A percentile compares a stretch with the other conserved stretches of the same genome.
Evolutionary conservation across 2,888 invertebrate species (phyloP).

Genomic region (Nasonia oneida): DNA sequence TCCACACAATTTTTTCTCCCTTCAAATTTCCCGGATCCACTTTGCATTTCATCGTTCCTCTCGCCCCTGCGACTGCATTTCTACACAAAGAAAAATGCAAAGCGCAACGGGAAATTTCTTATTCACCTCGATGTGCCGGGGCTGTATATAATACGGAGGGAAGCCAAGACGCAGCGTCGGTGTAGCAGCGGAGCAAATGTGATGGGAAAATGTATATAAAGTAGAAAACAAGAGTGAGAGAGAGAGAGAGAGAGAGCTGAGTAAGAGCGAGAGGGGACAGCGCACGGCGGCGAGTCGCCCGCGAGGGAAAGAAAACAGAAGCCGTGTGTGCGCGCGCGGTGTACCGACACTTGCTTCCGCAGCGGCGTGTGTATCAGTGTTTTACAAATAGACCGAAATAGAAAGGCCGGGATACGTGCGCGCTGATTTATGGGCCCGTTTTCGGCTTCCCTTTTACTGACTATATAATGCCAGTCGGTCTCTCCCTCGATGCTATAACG

Average conservation of each 20-base stretch:
- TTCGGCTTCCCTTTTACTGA: background rate
- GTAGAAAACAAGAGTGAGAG: slow-evolving; percentile 5
- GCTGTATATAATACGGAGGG: background rate
- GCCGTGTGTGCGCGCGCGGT: background rate
- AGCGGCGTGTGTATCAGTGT: slow-evolving; percentile 47
- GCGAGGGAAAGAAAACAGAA: background rate
- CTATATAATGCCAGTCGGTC: background rate
- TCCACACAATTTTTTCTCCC: background rate
- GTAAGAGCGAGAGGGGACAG: background rate
- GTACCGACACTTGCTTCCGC: slow-evolving; percentile 22
- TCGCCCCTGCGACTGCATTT: background rate
- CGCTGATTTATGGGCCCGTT: slow-evolving; percentile 56
- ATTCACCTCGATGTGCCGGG: slow-evolving; percentile 17
- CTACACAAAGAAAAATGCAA: slow-evolving; percentile 20
- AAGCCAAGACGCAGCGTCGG: background rate
- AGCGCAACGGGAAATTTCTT: slow-evolving; percentile 23
- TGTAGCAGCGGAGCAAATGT: background rate
- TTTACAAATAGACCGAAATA: slow-evolving; percentile 60
- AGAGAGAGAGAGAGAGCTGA: background rate
- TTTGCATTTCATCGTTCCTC: slow-evolving; percentile 3
- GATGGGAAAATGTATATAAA: background rate
- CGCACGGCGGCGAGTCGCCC: background rate
- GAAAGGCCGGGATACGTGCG: slow-evolving; percentile 41
- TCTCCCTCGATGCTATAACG: background rate
- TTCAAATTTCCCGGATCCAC: background rate